Percentiles rank a stretch among this genome's conserved stretches.
Evolutionary conservation across 1,140 invertebrate species (phyloP).

Genomic region (Pemphigus obesinymphae): DNA sequence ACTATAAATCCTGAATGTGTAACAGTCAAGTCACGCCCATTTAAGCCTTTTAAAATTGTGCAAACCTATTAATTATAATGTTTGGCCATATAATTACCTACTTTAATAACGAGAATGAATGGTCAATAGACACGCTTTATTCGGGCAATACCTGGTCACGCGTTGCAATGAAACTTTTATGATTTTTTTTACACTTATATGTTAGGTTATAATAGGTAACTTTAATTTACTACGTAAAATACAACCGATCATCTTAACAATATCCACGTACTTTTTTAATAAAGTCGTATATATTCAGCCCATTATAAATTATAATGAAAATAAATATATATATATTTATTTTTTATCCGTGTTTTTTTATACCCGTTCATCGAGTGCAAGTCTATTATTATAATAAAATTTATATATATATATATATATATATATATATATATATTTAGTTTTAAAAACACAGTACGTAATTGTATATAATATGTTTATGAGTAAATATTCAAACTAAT

Average conservation of each 20-base stretch:
- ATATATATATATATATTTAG: background rate
- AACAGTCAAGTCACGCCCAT: background rate
- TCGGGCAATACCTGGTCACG: background rate
- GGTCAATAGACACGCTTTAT: background rate
- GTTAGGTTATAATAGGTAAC: background rate
- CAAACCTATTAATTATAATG: background rate
- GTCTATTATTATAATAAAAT: background rate
- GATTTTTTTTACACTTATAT: background rate
- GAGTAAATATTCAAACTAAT: background rate
- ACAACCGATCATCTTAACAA: background rate
- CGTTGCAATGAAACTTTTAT: background rate
- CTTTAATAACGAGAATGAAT: background rate
- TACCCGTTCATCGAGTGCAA: background rate
- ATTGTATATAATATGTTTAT: background rate
- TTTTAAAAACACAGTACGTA: background rate
- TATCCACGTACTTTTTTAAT: background rate
- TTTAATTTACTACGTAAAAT: background rate
- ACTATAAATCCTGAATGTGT: background rate
- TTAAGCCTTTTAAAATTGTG: background rate
- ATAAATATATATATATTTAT: no score
- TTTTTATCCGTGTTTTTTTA: no score
- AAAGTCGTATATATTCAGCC: no score
- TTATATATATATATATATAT: no score
- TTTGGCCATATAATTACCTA: background rate
- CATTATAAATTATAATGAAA: no score